A percentile compares a stretch with the other conserved stretches of the same genome.
Conservation (phyloP, 2,113 vertebrate species). For the Protomyctophum bolini region DNA sequence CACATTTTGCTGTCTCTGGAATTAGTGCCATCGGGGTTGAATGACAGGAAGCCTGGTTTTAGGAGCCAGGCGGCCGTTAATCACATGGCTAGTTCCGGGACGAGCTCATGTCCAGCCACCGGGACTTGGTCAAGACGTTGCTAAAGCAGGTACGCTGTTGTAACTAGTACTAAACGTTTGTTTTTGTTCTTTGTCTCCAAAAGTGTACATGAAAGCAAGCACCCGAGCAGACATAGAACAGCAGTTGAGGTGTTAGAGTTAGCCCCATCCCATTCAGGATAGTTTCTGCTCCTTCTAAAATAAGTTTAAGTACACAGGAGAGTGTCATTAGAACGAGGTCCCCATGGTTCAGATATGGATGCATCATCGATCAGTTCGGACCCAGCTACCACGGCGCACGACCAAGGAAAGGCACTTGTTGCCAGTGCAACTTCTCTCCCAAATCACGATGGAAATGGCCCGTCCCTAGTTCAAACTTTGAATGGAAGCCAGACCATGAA, state of each 20-base stretch:
- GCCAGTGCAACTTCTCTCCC: slow-evolving; percentile 82
- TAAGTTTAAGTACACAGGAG: slow-evolving; percentile 78
- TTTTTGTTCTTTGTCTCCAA: slow-evolving; percentile 56
- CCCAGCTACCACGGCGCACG: slow-evolving; percentile 78
- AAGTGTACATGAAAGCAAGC: slow-evolving; percentile 42
- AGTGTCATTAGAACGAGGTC: slow-evolving; percentile 83
- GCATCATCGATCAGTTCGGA: slow-evolving; percentile 78
- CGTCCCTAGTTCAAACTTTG: slow-evolving; percentile 86
- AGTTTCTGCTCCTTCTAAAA: slow-evolving; percentile 69
- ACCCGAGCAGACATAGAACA: slow-evolving; percentile 30
- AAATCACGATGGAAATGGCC: slow-evolving; percentile 76
- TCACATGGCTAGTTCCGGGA: slow-evolving; percentile 79
- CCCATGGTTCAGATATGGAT: slow-evolving; percentile 85
- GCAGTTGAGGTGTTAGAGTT: slow-evolving; percentile 36
- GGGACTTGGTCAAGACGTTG: slow-evolving; percentile 86
- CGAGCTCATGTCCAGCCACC: slow-evolving; percentile 82
- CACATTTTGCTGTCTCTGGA: slow-evolving; percentile 87
- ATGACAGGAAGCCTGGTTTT: slow-evolving; percentile 79
- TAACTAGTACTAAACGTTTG: slow-evolving; percentile 44
- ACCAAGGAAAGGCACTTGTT: slow-evolving; percentile 84
- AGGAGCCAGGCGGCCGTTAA: slow-evolving; percentile 80
- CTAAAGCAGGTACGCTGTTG: slow-evolving; percentile 82
- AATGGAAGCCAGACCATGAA: slow-evolving; percentile 92
- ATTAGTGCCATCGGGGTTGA: slow-evolving; percentile 85
- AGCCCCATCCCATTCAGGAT: slow-evolving; percentile 60